These are phyloP conservation scores for Caiman crocodilus DNA, from an alignment of 2,797 vertebrate species.

Conservation along the genomic window DNA sequence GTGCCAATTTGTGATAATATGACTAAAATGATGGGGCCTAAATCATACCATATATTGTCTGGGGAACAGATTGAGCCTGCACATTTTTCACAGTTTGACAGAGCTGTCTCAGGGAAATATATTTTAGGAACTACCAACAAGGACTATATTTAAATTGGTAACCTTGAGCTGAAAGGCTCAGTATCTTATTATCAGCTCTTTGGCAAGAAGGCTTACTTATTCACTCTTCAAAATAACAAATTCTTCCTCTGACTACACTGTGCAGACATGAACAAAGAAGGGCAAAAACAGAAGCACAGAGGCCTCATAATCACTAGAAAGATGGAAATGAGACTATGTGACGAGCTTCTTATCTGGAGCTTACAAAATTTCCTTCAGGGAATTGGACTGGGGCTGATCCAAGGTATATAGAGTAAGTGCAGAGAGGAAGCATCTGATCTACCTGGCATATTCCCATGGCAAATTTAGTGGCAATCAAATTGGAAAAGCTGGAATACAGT, in stretches of 20 bases:
- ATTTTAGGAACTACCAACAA: neutral
- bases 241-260: neutral
- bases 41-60: neutral
- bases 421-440: neutral
- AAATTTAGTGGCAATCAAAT: neutral
- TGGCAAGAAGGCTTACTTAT: neutral
- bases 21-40: neutral
- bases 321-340: neutral
- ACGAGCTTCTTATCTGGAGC: fast-evolving
- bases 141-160: neutral
- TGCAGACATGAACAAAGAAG: neutral
- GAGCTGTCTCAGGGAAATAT: neutral
- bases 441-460: neutral
- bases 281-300: no score
- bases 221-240: neutral
- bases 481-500: no score
- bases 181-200: neutral
- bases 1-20: neutral
- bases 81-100: neutral
- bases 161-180: neutral
- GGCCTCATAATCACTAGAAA: neutral
- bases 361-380: neutral
- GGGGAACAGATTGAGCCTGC: neutral
- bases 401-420: neutral
- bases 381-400: no score